Conservation (phyloP, 2,113 vertebrate genomes). For the Stigmatopora nigra region DNA sequence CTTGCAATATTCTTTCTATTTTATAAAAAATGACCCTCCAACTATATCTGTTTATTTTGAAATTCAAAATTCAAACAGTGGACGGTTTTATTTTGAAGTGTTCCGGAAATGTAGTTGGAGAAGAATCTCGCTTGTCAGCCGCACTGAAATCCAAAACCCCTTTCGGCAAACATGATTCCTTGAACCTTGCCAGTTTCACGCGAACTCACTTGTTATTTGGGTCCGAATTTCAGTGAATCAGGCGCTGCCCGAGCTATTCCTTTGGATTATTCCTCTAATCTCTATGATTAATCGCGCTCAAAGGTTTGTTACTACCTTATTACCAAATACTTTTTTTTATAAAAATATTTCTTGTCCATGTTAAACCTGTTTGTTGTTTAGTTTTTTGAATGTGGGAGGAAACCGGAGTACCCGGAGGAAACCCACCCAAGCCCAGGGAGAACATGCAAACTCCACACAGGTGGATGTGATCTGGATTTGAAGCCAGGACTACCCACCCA, state of each 20-base stretch:
- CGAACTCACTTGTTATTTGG: constrained; percentile 38
- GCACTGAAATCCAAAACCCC: constrained; percentile 46
- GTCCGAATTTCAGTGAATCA: constrained; percentile 12
- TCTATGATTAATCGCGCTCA: constrained; percentile 34
- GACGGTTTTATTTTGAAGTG: constrained; percentile 21
- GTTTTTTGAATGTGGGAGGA: neutral
- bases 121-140: constrained; percentile 20
- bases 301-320: constrained; percentile 41
- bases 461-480: too few species aligned
- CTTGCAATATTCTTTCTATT: too few species aligned
- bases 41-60: too few species aligned
- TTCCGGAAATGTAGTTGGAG: constrained; percentile 3
- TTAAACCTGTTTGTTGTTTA: too few species aligned
- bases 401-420: too few species aligned
- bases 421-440: too few species aligned
- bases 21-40: too few species aligned
- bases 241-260: neutral
- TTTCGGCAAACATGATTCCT: constrained; percentile 61
- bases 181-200: constrained; percentile 40
- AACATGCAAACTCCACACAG: too few species aligned
- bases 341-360: neutral
- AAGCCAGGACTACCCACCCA: too few species aligned
- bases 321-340: neutral
- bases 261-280: constrained; percentile 2
- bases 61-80: too few species aligned